Evolutionary conservation across 23 tunicate genomes (phyloP), one percentile per base, ranked within the genome.

Genomic region (Trididemnum miniatum): DNA sequence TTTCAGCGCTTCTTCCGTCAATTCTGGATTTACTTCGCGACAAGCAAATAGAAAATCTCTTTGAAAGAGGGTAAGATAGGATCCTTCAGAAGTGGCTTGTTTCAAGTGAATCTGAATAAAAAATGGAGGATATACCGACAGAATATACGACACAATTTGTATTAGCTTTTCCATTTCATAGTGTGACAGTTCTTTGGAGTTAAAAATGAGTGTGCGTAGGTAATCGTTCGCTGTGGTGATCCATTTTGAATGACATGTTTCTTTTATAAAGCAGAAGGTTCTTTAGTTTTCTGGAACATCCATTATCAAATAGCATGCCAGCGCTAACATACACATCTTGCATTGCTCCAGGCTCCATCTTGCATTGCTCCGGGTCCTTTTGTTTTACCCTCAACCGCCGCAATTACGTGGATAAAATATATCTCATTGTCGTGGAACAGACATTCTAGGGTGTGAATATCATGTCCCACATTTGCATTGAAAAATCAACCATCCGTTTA

Each of bases 371-470:
- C 23, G 28, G 67, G 67, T 20, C 29, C 67, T 20, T 44, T 44
- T 44, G 54, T n/a, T 62, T 62, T 62, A 3, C 15, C 67, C n/a
- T 62, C 29, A 62, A 62, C n/a, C 26, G n/a, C 29, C n/a, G 67
- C 15, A 3, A 12, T n/a, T 20, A 22, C 26, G 67, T 62, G 67
- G n/a, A 5, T n/a, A 22, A 62, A 24, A 62, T 62, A 3, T 12
- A 62, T 62, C 26, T 62, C 67, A 24, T 62, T 62, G 4, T 12
- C 67, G 67, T 62, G 67, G 67, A 62, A 24, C 67, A 62, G 15
- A 26, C 67, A 62, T 24, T 62, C 67, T 20, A 62, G n/a, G 5
- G 67, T 62, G 67, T 62, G 26, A 62, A 62, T 62, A 24, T 62
- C 23, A 24, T 12, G 26, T 22, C 23, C 67, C 5, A 62, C n/a